Conservation (phyloP, 2,797 vertebrate species). For the Echiichthys vipera region DNA sequence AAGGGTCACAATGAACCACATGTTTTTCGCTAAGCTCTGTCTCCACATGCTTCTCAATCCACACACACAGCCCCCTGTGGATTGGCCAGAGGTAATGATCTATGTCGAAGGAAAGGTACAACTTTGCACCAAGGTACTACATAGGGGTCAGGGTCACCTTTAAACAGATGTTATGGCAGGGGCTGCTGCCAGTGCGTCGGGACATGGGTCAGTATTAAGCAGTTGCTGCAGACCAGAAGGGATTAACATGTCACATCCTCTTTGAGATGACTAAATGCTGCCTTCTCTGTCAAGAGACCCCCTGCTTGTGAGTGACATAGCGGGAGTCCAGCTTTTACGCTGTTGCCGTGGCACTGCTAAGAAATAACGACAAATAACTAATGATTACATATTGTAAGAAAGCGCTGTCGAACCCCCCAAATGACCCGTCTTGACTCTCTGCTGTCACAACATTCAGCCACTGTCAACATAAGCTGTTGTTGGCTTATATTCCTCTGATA, state of each 20-base stretch:
- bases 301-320: conserved; percentile 32
- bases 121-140: conserved; percentile 58
- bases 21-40: conserved; percentile 67
- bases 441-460: conserved; percentile 19
- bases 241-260: conserved; percentile 64
- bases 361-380: conserved; percentile 49
- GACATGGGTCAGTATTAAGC: conserved; percentile 75
- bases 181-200: conserved; percentile 42
- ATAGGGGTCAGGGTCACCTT: conserved; percentile 75
- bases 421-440: conserved; percentile 2
- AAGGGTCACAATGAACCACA: conserved; percentile 64
- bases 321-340: conserved; percentile 40
- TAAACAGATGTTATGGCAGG: conserved; percentile 79
- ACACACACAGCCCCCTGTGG: conserved; percentile 31
- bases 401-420: not conserved
- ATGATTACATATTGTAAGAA: conserved; percentile 32
- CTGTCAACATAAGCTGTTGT: not conserved
- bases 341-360: conserved; percentile 53
- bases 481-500: not conserved
- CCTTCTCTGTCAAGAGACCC: conserved; percentile 57
- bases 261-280: conserved; percentile 70
- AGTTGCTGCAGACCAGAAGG: conserved; percentile 73
- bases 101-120: conserved; percentile 67
- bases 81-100: conserved; percentile 73
- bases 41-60: conserved; percentile 56